A percentile compares a stretch with the other conserved stretches of the same genome.
These are phyloP conservation scores for Drosophila lini DNA, from an alignment of 1,140 invertebrate genomes.

Conservation along the genomic window DNA sequence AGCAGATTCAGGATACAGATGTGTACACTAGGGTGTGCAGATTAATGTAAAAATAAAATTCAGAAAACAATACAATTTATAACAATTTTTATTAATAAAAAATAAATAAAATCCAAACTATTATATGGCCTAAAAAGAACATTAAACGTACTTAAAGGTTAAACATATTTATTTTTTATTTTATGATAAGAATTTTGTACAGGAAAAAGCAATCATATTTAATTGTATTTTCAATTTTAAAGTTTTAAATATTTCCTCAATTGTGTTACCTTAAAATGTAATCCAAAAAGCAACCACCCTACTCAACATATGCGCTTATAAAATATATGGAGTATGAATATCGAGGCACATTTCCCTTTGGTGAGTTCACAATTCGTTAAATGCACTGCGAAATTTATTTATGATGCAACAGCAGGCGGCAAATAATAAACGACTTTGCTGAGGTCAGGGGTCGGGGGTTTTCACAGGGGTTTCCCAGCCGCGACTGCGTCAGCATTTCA, in stretches of 20 bases:
- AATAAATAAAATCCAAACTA: no score
- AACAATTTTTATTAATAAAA: no score
- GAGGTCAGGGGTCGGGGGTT: slow-evolving; percentile 28
- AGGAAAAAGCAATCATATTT: no score
- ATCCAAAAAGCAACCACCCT: slow-evolving; percentile 9
- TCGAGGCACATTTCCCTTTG: slow-evolving; percentile 38
- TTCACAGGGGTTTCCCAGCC: slow-evolving; percentile 5
- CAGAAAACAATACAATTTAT: not conserved
- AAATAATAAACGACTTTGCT: slow-evolving; percentile 74
- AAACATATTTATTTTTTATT: no score
- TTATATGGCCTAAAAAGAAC: no score
- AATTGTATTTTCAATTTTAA: not conserved
- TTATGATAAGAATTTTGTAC: no score
- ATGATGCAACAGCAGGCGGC: slow-evolving; percentile 64
- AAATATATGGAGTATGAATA: slow-evolving; percentile 31
- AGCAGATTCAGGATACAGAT: slow-evolving; percentile 8
- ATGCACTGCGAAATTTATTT: slow-evolving; percentile 81
- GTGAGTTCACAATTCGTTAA: slow-evolving; percentile 73
- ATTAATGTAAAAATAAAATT: not conserved
- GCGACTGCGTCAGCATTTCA: slow-evolving; percentile 43
- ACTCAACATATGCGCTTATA: not conserved
- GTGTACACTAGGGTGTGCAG: slow-evolving; percentile 18
- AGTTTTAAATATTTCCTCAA: not conserved
- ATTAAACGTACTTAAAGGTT: no score
- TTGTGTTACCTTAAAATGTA: not conserved